These are phyloP conservation scores for Hypomesus transpacificus DNA, from an alignment of 2,113 vertebrate genomes.

Conservation along the genomic window DNA sequence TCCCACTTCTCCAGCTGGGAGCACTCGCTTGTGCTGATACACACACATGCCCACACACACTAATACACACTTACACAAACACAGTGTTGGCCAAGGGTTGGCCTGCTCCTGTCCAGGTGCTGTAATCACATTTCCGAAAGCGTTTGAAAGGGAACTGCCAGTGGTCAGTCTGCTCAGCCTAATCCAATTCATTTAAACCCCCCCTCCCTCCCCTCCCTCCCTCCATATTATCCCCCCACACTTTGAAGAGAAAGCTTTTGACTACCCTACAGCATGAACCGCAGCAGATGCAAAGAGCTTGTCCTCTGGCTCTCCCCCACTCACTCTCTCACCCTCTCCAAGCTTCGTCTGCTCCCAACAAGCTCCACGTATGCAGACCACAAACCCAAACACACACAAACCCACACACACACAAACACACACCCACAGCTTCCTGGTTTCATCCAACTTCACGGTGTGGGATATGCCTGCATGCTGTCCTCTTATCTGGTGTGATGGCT, in stretches of 20 bases:
- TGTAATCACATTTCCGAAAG: constrained; percentile 30
- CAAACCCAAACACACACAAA: too few relatives aligned
- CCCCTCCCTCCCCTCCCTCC: background rate
- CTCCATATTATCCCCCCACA: constrained; percentile 28
- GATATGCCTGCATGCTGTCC: background rate
- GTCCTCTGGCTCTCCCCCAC: constrained; percentile 22
- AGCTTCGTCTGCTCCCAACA: constrained; percentile 3
- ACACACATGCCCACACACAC: constrained; percentile 3
- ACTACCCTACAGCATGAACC: constrained; percentile 33
- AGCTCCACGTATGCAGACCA: background rate
- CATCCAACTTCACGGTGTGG: too few relatives aligned
- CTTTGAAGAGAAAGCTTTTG: constrained; percentile 25
- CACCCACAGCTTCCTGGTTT: too few relatives aligned
- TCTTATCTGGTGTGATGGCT: constrained; percentile 27
- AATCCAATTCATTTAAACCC: constrained; percentile 42
- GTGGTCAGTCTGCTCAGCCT: constrained; percentile 36
- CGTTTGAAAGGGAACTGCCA: constrained; percentile 18
- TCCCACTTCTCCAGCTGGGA: constrained; percentile 15
- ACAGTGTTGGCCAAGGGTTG: constrained; percentile 16
- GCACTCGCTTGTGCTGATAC: background rate
- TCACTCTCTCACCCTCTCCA: background rate
- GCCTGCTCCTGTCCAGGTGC: constrained; percentile 21
- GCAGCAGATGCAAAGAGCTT: constrained; percentile 15
- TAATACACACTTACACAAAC: background rate
- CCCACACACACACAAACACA: too few relatives aligned